Conservation (phyloP, 1,140 invertebrate genomes). For the Dolichoris vasculosae region DNA sequence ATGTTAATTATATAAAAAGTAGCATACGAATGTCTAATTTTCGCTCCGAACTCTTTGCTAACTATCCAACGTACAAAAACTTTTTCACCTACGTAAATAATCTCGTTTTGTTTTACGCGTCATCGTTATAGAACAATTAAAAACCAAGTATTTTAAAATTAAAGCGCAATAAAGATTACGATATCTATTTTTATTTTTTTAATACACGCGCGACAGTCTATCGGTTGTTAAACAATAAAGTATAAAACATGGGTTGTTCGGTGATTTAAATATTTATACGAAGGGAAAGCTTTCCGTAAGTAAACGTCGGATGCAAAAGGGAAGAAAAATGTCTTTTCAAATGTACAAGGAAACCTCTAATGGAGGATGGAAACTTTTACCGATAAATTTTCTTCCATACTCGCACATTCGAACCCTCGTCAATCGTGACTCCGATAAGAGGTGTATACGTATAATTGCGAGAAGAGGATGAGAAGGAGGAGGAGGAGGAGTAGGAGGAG, state of each 20-base stretch:
- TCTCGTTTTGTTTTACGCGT: too few relatives aligned
- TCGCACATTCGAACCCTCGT: neutral
- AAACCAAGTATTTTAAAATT: neutral
- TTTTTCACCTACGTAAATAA: too few relatives aligned
- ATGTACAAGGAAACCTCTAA: neutral
- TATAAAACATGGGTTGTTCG: neutral
- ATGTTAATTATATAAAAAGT: neutral
- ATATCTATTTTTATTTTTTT: neutral
- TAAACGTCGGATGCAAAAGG: neutral
- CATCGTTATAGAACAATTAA: too few relatives aligned
- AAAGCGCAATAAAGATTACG: neutral
- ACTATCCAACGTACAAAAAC: too few relatives aligned
- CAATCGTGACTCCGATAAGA: slow-evolving; percentile 25
- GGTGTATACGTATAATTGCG: neutral
- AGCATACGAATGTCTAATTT: neutral
- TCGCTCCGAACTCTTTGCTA: too few relatives aligned
- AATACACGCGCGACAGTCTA: neutral
- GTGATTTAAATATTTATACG: too few relatives aligned
- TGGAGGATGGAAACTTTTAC: neutral
- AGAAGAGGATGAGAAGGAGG: too few relatives aligned
- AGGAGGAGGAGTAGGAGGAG: too few relatives aligned
- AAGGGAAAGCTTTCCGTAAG: too few relatives aligned
- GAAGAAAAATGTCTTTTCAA: neutral
- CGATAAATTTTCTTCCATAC: slow-evolving; percentile 13
- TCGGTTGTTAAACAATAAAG: neutral